Percentiles rank a stretch among this genome's conserved stretches.
Evolutionary conservation across 2,797 vertebrate genomes (phyloP).

Genomic region (Furcifer pardalis): DNA sequence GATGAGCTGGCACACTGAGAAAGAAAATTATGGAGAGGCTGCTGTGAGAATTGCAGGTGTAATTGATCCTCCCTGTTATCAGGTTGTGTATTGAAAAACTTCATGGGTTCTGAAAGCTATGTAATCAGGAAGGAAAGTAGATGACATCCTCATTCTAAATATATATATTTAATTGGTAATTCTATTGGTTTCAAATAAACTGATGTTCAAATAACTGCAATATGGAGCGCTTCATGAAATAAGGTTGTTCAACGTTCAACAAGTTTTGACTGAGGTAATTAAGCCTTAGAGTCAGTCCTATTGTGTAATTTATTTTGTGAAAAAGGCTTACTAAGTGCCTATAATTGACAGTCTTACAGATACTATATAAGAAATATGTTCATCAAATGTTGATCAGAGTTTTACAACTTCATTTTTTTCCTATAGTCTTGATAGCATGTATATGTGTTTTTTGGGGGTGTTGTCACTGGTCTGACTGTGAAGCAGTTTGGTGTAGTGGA

Average conservation of each 20-base stretch:
- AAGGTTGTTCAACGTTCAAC: background rate
- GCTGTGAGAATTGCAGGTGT: background rate
- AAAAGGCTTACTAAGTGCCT: background rate
- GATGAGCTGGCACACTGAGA: background rate
- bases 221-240: background rate
- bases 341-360: background rate
- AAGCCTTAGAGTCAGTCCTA: too few relatives aligned
- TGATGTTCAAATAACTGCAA: background rate
- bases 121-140: constrained; percentile 12
- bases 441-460: background rate
- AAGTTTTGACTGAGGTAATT: background rate
- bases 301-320: background rate
- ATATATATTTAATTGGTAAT: background rate
- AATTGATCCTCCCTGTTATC: background rate
- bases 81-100: constrained; percentile 2
- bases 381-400: background rate
- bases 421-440: background rate
- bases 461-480: too few relatives aligned
- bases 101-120: constrained; percentile 13
- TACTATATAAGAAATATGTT: too few relatives aligned
- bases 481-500: too few relatives aligned
- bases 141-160: background rate
- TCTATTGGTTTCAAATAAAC: background rate
- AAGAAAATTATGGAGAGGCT: background rate
- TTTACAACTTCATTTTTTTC: too few relatives aligned